These are phyloP conservation scores for Philaethria dido DNA, from an alignment of 2,888 invertebrate genomes.

Conservation along the genomic window DNA sequence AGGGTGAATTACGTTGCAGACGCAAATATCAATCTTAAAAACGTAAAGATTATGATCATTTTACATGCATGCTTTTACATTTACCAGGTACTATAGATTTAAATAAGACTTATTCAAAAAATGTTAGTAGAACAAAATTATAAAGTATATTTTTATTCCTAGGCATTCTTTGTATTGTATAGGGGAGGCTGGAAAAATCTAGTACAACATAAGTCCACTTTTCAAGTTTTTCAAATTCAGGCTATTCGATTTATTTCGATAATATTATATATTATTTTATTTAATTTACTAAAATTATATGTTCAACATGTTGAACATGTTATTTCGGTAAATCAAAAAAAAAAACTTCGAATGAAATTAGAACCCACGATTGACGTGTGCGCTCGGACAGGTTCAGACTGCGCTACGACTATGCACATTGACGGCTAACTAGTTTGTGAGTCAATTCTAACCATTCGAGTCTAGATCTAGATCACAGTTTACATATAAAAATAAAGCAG, in stretches of 20 bases:
- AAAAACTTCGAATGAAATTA: not conserved
- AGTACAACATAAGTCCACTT: no score
- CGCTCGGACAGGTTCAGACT: no score
- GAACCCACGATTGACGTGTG: no score
- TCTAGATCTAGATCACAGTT: conserved; percentile 21
- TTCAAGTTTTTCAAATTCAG: no score
- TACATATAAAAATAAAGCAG: not conserved
- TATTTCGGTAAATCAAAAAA: no score
- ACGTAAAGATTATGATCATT: conserved; percentile 9
- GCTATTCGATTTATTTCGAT: no score
- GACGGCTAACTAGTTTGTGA: conserved; percentile 19
- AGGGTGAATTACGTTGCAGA: conserved; percentile 31
- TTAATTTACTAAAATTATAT: no score
- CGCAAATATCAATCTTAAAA: conserved; percentile 30
- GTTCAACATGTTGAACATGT: no score
- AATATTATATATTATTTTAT: no score
- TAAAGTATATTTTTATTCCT: no score
- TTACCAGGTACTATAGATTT: not conserved
- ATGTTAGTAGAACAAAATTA: no score
- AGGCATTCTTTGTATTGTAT: not conserved
- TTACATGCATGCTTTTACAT: conserved; percentile 5
- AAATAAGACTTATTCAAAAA: not conserved
- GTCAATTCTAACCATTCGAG: not conserved
- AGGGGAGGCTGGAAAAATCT: not conserved
- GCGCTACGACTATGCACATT: no score